Conservation (phyloP, 1,140 invertebrate species). For the Drosophila pallidifrons region DNA sequence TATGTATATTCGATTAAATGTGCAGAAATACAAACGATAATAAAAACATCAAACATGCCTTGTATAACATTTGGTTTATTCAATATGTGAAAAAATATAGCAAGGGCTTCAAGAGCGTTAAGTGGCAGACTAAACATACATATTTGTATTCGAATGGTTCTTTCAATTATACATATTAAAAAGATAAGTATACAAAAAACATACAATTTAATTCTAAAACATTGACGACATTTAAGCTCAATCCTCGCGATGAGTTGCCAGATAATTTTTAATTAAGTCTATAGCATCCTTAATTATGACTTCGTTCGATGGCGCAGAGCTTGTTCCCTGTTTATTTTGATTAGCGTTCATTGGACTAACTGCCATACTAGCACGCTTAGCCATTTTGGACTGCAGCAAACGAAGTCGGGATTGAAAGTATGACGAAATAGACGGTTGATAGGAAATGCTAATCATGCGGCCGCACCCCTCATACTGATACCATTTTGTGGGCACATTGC, state of each 20-base stretch:
- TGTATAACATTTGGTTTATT: constrained; percentile 16
- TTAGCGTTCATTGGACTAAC: constrained; percentile 41
- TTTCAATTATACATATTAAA: neutral
- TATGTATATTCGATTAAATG: constrained; percentile 17
- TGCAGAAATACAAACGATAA: constrained; percentile 21
- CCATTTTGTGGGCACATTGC: constrained; percentile 66
- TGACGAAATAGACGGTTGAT: constrained; percentile 60
- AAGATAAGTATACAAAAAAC: neutral
- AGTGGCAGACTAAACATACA: neutral
- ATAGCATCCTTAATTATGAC: no score
- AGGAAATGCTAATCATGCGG: constrained; percentile 50
- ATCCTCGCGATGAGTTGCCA: constrained; percentile 62
- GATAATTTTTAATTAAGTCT: constrained; percentile 22
- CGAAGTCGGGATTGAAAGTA: constrained; percentile 43
- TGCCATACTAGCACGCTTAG: constrained; percentile 29
- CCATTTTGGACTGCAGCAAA: neutral
- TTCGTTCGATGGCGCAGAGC: no score
- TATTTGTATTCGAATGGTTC: neutral
- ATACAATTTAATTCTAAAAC: neutral
- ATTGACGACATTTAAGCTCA: constrained; percentile 12
- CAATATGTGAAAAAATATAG: neutral
- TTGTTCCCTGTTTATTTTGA: no score
- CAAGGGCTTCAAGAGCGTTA: neutral
- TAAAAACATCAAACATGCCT: constrained; percentile 27
- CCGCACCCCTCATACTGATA: constrained; percentile 59